These are phyloP conservation scores for Andrena camellia DNA, from an alignment of 2,888 invertebrate species.

Conservation along the genomic window DNA sequence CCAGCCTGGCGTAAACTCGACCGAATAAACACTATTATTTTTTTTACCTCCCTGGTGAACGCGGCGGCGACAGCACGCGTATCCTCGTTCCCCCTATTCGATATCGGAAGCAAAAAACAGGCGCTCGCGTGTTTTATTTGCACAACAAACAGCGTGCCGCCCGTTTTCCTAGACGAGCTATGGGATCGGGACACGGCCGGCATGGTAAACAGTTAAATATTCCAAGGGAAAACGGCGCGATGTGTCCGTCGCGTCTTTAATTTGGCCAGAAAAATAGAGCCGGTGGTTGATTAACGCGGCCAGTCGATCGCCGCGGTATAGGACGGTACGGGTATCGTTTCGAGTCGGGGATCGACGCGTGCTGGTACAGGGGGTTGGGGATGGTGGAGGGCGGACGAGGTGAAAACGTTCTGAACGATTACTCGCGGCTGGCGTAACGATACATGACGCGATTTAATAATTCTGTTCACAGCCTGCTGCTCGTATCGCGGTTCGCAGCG, in stretches of 20 bases:
- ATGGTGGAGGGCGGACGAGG: conserved; percentile 6
- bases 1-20: conserved; percentile 13
- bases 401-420: conserved; percentile 57
- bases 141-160: conserved; percentile 34
- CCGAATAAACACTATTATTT: conserved; percentile 27
- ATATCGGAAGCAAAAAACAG: conserved; percentile 36
- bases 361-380: conserved; percentile 1
- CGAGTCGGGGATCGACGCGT: background rate
- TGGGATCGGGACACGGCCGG: conserved; percentile 17
- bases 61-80: conserved; percentile 6
- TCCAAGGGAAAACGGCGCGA: conserved; percentile 1
- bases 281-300: background rate
- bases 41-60: background rate
- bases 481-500: conserved; percentile 33
- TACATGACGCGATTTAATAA: conserved; percentile 65
- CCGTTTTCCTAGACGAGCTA: conserved; percentile 12
- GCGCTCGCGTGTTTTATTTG: conserved; percentile 42
- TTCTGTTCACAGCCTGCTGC: conserved; percentile 41
- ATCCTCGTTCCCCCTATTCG: conserved; percentile 3
- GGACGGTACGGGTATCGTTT: background rate
- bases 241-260: conserved; percentile 41
- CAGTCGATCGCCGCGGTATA: background rate
- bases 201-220: conserved; percentile 49
- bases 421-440: conserved; percentile 47
- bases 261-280: conserved; percentile 18